Evolutionary conservation across 2,113 vertebrate genomes (phyloP).

Genomic region (Gopherus flavomarginatus): DNA sequence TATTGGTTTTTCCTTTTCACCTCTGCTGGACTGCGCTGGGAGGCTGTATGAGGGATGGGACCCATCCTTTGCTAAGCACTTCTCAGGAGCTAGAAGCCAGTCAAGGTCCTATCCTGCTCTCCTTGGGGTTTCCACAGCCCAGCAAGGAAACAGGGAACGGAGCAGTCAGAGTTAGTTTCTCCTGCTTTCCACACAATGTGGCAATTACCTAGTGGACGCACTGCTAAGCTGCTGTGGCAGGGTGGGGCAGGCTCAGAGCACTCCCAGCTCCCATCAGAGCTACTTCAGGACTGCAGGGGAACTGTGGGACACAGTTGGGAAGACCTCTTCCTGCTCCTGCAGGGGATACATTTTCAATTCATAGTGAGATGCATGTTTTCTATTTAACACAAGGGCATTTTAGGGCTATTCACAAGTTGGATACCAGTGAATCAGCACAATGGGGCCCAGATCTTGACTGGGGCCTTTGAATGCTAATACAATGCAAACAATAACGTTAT

Average conservation of each 20-base stretch:
- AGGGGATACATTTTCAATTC: neutral
- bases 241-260: neutral
- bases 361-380: neutral
- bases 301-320: neutral
- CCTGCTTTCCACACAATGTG: rapidly evolving
- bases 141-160: neutral
- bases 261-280: neutral
- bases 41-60: neutral
- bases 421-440: neutral
- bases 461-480: neutral
- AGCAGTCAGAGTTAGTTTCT: neutral
- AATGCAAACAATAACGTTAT: neutral
- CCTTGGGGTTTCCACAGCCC: neutral
- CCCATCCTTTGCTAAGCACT: neutral
- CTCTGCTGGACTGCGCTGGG: neutral
- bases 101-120: neutral
- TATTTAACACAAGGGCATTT: neutral
- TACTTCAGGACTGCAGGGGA: neutral
- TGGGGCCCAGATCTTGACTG: neutral
- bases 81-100: neutral
- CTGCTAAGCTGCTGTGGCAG: neutral
- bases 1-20: neutral
- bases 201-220: neutral
- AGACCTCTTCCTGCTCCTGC: neutral
- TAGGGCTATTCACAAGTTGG: neutral